Base-by-base conservation (phyloP, 2,113 vertebrate genomes). In the Thunnus maccoyii region DNA sequence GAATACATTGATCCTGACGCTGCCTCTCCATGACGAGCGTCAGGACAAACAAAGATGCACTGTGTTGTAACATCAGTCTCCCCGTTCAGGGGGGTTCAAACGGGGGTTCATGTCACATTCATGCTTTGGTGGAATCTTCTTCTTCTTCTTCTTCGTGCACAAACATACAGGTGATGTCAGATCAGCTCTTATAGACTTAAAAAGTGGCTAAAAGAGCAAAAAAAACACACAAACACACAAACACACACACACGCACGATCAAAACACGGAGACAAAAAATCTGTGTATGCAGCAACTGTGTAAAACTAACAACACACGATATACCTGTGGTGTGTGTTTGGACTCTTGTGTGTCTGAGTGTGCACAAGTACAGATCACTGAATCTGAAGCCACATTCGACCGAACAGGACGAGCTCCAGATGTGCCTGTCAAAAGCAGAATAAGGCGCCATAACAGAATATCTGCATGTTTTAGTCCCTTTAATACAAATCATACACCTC, bases 111-210 rank as follows among this genome's bases (percentile, higher is more conserved):
- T 15, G 48, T 72, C 61, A 52, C 82, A 54, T 58, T 78, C 22
- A 20, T 2, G 76, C 80, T 90, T 89, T 88, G 84, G 83, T 82
- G 84, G 75, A 78, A 72, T 61, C 65, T 69, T 79, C 52, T 51
- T 69, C 48, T 84, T 61, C 65, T 69, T 79, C 52, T 51, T 69
- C 48, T 84, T 83, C 18, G 44, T 52, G 73, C 56, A 84, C 30
- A 41, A 63, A 83, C 60, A 10, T 13, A 36, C 46, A 3, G 13
- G 20, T 13, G 13, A 46, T 12, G 17, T 51, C 51, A 30, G 54
- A 48, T 55, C 30, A 2, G n/a, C 56, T 72, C 17, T 18, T 25
- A 83, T 0, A 9, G 20, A 57, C 68, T 74, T 11, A 1, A 41
- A 55, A 41, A 55, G 47, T 41, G 36, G 36, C 36, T 57, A 20